These are phyloP conservation scores for Ophioderma brevispina DNA, from an alignment of 35 echinoderm and acorn worm species.

Conservation along the genomic window DNA sequence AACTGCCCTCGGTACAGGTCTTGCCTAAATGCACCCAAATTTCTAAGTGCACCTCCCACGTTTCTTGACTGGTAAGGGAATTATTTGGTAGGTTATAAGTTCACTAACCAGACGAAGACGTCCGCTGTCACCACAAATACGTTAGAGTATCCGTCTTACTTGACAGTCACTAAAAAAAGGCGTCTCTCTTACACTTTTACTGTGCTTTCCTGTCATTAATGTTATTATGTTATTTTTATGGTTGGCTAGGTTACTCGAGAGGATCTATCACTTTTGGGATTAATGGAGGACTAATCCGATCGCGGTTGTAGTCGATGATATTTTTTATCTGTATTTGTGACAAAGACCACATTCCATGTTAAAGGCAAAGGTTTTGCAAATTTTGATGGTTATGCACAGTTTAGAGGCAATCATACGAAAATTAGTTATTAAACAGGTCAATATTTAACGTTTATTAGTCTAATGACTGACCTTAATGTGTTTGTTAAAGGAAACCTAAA, in stretches of 20 bases:
- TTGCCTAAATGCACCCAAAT: no score
- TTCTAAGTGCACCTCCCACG: no score
- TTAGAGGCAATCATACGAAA: no score
- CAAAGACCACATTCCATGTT: no score
- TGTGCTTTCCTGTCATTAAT: not conserved
- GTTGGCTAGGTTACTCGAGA: not conserved
- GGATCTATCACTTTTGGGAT: not conserved
- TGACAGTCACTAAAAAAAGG: not conserved
- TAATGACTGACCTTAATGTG: no score
- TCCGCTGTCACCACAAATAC: constrained; percentile 1
- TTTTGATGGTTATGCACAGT: no score
- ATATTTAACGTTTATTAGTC: no score
- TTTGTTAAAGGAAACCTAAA: no score
- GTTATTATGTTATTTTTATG: not conserved
- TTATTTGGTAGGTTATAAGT: not conserved
- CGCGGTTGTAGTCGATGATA: not conserved
- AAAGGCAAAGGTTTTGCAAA: no score
- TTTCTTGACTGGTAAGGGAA: not conserved
- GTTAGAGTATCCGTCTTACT: not conserved
- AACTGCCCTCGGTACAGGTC: no score
- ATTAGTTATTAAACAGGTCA: no score
- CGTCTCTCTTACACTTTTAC: not conserved
- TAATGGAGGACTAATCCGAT: not conserved
- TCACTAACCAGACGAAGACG: not conserved
- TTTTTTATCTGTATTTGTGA: no score